phyloP scores from a whole-genome alignment of 2,113 vertebrate species.

The Rhineura floridana region DNA sequence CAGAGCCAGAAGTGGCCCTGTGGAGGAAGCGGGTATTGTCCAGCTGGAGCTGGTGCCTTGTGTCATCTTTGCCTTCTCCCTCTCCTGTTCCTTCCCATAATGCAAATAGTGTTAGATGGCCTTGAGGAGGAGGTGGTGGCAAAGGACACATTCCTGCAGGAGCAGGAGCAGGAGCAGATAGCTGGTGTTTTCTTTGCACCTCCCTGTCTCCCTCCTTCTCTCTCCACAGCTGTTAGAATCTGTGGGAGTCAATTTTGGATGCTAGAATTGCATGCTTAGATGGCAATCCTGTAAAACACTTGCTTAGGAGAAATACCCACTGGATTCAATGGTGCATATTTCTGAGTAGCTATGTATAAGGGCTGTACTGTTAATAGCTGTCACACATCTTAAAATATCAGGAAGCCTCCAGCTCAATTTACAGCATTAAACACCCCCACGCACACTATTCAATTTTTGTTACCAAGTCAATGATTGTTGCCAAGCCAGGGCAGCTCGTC shows the following conservation, averaged over 20 bases:
- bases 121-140: background rate
- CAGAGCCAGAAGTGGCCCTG: background rate
- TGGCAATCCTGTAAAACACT: background rate
- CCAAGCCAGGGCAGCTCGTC: too few relatives aligned
- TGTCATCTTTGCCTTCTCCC: background rate
- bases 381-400: background rate
- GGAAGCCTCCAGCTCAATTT: background rate
- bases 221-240: background rate
- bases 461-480: too few relatives aligned
- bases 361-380: background rate
- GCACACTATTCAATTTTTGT: background rate
- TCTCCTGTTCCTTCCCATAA: background rate
- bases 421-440: background rate
- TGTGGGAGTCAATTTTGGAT: background rate
- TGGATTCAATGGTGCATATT: too few relatives aligned
- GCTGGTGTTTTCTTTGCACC: background rate
- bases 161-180: background rate
- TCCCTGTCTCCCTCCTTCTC: background rate
- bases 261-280: background rate
- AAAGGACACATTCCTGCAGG: background rate
- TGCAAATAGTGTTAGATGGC: background rate
- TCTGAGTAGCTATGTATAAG: too few relatives aligned
- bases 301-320: too few relatives aligned
- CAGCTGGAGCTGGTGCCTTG: background rate
- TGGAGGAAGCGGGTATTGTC: background rate